Conservation (phyloP, 1,140 invertebrate genomes). For the Oncopeltus fasciatus region DNA sequence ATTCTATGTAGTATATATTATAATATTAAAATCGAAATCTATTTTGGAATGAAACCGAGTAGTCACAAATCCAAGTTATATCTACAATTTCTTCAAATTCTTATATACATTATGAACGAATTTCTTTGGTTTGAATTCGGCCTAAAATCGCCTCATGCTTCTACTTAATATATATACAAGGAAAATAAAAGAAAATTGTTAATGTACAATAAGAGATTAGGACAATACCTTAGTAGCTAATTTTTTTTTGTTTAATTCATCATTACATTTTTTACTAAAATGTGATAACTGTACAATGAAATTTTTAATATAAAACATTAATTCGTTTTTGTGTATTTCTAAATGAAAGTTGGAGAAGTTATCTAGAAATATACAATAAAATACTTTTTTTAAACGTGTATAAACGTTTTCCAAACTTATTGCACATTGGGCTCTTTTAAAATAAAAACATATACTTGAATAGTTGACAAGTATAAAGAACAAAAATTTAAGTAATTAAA, state of each 20-base stretch:
- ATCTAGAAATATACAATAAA: too few species aligned
- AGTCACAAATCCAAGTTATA: background rate
- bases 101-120: background rate
- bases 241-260: too few species aligned
- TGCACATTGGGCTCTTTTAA: too few species aligned
- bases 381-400: too few species aligned
- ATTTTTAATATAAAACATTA: background rate
- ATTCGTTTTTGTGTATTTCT: background rate
- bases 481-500: too few species aligned
- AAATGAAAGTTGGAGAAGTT: too few species aligned
- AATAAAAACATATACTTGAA: too few species aligned
- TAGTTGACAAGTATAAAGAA: too few species aligned
- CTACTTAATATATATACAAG: background rate
- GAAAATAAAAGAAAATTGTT: background rate
- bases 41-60: background rate
- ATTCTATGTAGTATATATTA: background rate
- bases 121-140: slow-evolving; percentile 1
- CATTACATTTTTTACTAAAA: background rate
- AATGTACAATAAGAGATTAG: background rate
- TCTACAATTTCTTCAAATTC: background rate
- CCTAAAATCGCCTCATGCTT: background rate
- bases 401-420: too few species aligned
- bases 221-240: background rate
- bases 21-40: background rate
- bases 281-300: background rate